Conservation (phyloP, 1,140 invertebrate genomes). For the Trichonephila clavata region DNA sequence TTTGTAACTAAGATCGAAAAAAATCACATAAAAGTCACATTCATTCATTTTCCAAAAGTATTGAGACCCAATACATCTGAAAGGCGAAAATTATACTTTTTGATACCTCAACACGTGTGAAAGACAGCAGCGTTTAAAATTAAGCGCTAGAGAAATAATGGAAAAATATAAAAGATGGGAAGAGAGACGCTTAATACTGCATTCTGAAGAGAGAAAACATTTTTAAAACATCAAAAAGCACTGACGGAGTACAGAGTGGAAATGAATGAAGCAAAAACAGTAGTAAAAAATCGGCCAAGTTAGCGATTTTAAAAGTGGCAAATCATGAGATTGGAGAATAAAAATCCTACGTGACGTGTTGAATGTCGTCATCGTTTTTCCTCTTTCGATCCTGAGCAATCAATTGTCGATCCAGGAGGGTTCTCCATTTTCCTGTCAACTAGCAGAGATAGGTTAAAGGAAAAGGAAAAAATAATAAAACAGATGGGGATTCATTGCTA, state of each 20-base stretch:
- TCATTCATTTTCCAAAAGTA: background rate
- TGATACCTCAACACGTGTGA: background rate
- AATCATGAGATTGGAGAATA: slow-evolving; percentile 75
- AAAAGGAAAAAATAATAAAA: background rate
- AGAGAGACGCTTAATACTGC: background rate
- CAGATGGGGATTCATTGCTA: slow-evolving; percentile 25
- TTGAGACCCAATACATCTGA: background rate
- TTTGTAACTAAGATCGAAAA: no score
- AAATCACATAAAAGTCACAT: background rate
- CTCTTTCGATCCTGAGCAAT: slow-evolving; percentile 50
- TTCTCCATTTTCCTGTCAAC: slow-evolving; percentile 71
- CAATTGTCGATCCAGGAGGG: slow-evolving; percentile 70
- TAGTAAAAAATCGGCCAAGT: slow-evolving; percentile 48
- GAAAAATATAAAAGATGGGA: background rate
- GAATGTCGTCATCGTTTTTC: slow-evolving; percentile 55
- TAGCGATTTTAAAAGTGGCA: slow-evolving; percentile 71
- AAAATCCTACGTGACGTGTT: slow-evolving; percentile 74
- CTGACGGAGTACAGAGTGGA: background rate
- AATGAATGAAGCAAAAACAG: slow-evolving; percentile 13
- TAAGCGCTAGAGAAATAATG: background rate
- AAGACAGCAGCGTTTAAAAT: background rate
- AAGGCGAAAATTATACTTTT: slow-evolving; percentile 2
- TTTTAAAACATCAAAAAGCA: slow-evolving; percentile 57
- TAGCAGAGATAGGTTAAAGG: slow-evolving; percentile 8
- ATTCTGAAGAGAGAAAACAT: background rate